Evolutionary conservation across 2,797 vertebrate genomes (phyloP).

Genomic region (Serranus cabrilla): DNA sequence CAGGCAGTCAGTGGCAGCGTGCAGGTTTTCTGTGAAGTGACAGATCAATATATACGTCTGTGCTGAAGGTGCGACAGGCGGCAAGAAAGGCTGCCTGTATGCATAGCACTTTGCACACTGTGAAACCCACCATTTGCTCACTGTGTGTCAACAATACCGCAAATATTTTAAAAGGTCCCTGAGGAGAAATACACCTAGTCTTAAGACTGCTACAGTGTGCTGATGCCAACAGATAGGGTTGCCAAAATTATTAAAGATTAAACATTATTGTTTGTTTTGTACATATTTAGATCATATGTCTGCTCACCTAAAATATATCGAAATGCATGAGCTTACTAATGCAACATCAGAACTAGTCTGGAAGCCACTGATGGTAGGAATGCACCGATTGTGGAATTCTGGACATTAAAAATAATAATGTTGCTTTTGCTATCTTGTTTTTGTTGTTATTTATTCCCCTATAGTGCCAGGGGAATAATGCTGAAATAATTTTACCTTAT

Average conservation of each 20-base stretch:
- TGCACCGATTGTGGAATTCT: no score
- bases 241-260: conserved; percentile 4
- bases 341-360: no score
- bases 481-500: no score
- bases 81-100: conserved; percentile 4
- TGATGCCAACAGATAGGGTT: not conserved
- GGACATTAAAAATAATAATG: no score
- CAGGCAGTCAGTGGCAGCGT: conserved; percentile 14
- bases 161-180: conserved; percentile 44
- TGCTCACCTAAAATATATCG: no score
- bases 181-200: conserved; percentile 26
- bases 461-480: no score
- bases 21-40: conserved; percentile 41
- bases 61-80: conserved; percentile 29
- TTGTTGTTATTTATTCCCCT: no score
- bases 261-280: not conserved
- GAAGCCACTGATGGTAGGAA: no score
- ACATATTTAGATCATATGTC: not conserved
- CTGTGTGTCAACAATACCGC: conserved; percentile 34
- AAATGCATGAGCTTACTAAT: no score
- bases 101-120: conserved; percentile 13
- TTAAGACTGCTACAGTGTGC: not conserved
- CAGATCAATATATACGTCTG: conserved; percentile 48
- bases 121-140: conserved; percentile 32
- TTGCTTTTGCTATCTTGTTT: no score